Evolutionary conservation across 2,888 invertebrate species (phyloP), one percentile per base, ranked within the genome.

Genomic region (Caenorhabditis sp.): DNA sequence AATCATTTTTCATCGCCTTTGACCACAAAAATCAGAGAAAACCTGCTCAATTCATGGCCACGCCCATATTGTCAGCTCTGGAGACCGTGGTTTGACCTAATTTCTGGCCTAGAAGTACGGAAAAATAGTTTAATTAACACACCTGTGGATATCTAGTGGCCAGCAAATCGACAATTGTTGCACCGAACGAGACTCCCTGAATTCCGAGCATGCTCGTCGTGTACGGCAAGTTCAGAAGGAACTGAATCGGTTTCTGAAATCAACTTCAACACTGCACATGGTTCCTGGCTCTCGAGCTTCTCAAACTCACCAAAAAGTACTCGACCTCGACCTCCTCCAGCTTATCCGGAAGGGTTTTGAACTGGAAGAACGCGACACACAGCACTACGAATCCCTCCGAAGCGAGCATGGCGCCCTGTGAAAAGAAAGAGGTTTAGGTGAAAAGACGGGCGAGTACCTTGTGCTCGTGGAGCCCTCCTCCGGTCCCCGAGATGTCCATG

Each of bases 171-270:
- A 79, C 79, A 20, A 79, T 48, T 4, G 79, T 79, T 9, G 75
- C 75, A 43, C 79, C 79, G 20, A 79, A 79, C 8, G 79, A 79
- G 26, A 79, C 79, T 37, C 79, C 79, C 50, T 79, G 79, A 20
- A 79, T 72, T 17, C 79, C 79, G n/a, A 79, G 39, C 55, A 75
- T 55, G 20, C 76, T 62, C 2, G 58, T 61, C 15, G 75, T 79
- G 39, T 76, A 75, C 8, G 79, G 72, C 13, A 65, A 55, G n/a
- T 66, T 39, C 11, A 79, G 48, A 1, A 79, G 46, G 43, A 65
- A 79, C 13, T 79, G 66, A 24, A 79, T 72, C 11, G 79, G 61
- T 15, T 68, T 68, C 74, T 78, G 41, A 17, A 48, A 20, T 5
- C 27, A n/a, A n/a, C n/a, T n/a, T n/a, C n/a, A n/a, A n/a, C n/a